phyloP scores from a whole-genome alignment of 92 coral and sea anemone genomes.

The Chrysogorgia sp. region DNA sequence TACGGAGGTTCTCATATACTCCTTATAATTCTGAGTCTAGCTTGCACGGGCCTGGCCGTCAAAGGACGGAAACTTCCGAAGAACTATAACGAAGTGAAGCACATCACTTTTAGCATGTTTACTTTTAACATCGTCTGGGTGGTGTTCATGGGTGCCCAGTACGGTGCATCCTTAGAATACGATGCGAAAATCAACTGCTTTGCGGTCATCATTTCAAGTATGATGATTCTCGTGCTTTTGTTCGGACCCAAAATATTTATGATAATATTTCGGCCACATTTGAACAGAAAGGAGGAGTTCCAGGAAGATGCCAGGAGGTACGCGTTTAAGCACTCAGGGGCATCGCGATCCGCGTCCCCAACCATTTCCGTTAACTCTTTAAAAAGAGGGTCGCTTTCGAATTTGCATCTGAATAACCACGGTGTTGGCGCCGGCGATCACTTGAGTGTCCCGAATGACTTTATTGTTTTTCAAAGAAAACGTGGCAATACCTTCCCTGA shows the following conservation, averaged over 20 bases:
- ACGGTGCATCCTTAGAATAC: slow-evolving; percentile 60
- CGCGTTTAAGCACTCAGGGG: neutral
- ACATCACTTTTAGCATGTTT: slow-evolving; percentile 80
- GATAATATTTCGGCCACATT: slow-evolving; percentile 57
- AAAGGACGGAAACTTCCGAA: slow-evolving; percentile 77
- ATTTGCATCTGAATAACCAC: too few relatives aligned
- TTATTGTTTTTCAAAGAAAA: too few relatives aligned
- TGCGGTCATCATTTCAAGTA: slow-evolving; percentile 67
- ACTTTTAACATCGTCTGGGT: slow-evolving; percentile 77
- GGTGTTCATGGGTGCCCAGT: slow-evolving; percentile 71
- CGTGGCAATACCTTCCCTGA: too few relatives aligned
- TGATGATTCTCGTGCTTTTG: slow-evolving; percentile 60
- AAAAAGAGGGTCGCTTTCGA: too few relatives aligned
- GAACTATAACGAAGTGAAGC: slow-evolving; percentile 88
- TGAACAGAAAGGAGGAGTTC: slow-evolving; percentile 44
- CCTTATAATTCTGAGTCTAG: slow-evolving; percentile 60
- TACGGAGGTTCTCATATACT: slow-evolving; percentile 64
- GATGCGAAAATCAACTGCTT: slow-evolving; percentile 58
- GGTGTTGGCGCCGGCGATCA: too few relatives aligned
- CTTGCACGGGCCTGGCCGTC: slow-evolving; percentile 74
- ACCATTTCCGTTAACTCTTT: too few relatives aligned
- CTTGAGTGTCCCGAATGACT: too few relatives aligned
- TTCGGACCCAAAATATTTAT: slow-evolving; percentile 73
- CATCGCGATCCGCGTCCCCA: too few relatives aligned
- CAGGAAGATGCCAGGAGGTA: slow-evolving; percentile 18